Evolutionary conservation across 1,140 invertebrate species (phyloP).

Genomic region (Platyscapa corneri): DNA sequence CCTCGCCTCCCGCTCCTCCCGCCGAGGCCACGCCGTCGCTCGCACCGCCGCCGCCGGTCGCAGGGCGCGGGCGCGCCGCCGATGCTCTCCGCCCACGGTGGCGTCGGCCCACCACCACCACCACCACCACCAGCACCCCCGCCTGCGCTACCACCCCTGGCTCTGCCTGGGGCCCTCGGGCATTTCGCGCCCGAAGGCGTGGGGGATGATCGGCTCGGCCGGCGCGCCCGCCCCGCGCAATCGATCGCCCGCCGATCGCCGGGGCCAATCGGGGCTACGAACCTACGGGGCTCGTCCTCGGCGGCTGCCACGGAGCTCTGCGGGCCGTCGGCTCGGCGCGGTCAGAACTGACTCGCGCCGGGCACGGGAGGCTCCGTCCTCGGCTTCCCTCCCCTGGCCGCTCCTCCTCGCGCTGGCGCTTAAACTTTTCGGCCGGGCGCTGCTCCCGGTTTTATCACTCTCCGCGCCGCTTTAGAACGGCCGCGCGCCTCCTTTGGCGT

Average conservation of each 20-base stretch:
- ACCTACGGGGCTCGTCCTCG: background rate
- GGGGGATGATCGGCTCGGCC: conserved; percentile 18
- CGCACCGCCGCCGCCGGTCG: conserved; percentile 41
- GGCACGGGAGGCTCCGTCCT: background rate
- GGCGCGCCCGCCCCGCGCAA: background rate
- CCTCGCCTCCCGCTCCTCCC: conserved; percentile 22
- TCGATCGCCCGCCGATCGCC: background rate
- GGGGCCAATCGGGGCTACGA: too few species aligned
- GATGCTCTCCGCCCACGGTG: conserved; percentile 12
- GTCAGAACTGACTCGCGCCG: too few species aligned
- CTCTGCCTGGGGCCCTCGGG: conserved; percentile 15
- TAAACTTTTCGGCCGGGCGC: background rate
- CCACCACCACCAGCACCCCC: conserved; percentile 33
- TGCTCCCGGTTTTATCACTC: background rate
- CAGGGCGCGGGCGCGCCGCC: conserved; percentile 24
- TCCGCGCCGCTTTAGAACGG: too few species aligned
- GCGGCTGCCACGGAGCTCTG: background rate
- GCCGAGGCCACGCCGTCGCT: background rate
- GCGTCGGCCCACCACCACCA: conserved; percentile 11
- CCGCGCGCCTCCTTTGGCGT: background rate
- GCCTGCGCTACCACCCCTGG: conserved; percentile 25
- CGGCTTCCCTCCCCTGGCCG: background rate
- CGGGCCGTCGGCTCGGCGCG: background rate
- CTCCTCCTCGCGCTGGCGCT: background rate
- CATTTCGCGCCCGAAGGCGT: conserved; percentile 33